These are phyloP conservation scores for Halcyon senegalensis DNA, from an alignment of 2,113 vertebrate species.

Conservation along the genomic window DNA sequence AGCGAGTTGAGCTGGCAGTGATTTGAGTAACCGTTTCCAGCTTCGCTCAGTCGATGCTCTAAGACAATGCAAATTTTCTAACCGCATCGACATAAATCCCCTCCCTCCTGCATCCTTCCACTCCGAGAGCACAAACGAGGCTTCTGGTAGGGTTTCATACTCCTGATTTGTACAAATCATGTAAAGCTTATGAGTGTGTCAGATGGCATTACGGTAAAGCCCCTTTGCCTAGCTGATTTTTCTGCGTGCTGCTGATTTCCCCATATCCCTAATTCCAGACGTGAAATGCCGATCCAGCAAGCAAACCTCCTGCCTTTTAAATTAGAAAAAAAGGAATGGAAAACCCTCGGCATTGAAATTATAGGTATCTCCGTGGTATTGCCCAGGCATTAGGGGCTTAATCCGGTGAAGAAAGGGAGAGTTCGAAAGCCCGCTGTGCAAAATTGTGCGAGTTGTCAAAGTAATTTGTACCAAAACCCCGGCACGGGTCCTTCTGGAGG, in stretches of 20 bases:
- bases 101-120: neutral
- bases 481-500: neutral
- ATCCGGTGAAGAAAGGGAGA: neutral
- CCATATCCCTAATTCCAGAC: neutral
- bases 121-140: neutral
- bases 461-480: neutral
- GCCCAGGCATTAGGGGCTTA: neutral
- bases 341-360: neutral
- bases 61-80: neutral
- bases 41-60: neutral
- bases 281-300: rapidly evolving
- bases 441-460: neutral
- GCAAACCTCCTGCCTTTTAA: neutral
- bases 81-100: neutral
- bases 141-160: neutral
- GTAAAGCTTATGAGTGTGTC: neutral
- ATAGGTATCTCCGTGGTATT: rapidly evolving
- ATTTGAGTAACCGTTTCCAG: neutral
- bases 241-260: neutral
- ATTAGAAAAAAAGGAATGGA: rapidly evolving
- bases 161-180: constrained; percentile 24
- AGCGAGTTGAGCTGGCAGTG: neutral
- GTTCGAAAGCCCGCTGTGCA: neutral
- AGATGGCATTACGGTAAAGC: neutral
- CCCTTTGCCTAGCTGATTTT: neutral